These are phyloP conservation scores for Rousettus leschenaultii DNA, from an alignment of 2,113 vertebrate genomes.

Conservation along the genomic window DNA sequence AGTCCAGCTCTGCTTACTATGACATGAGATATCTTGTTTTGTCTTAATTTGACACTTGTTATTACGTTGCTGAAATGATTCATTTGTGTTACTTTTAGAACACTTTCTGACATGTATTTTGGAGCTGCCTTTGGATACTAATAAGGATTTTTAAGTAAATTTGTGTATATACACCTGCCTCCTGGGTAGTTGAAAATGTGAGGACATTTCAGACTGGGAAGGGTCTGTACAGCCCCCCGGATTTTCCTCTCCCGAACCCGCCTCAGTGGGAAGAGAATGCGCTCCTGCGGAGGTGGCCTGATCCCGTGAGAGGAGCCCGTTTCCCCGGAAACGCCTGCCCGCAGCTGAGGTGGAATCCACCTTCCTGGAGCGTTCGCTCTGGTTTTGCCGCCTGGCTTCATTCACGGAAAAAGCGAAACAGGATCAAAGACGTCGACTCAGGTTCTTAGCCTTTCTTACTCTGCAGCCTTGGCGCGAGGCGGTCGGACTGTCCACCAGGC, in stretches of 20 bases:
- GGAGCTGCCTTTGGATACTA: neutral
- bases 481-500: too few relatives aligned
- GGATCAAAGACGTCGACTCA: neutral
- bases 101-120: neutral
- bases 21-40: neutral
- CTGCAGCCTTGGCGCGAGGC: too few relatives aligned
- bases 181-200: too few relatives aligned
- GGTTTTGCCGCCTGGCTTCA: neutral
- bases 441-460: neutral
- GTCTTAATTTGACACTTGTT: neutral
- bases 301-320: too few relatives aligned
- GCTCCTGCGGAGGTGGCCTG: neutral
- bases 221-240: too few relatives aligned
- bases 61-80: neutral
- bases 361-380: neutral
- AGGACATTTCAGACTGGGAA: neutral
- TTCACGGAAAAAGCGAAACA: neutral
- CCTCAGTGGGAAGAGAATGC: neutral
- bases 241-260: neutral
- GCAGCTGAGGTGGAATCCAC: neutral
- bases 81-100: neutral
- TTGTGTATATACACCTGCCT: too few relatives aligned
- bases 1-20: neutral
- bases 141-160: neutral
- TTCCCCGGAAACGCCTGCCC: neutral